These are phyloP conservation scores for Heliopora coerulea DNA, from an alignment of 92 coral and sea anemone genomes.

Conservation along the genomic window DNA sequence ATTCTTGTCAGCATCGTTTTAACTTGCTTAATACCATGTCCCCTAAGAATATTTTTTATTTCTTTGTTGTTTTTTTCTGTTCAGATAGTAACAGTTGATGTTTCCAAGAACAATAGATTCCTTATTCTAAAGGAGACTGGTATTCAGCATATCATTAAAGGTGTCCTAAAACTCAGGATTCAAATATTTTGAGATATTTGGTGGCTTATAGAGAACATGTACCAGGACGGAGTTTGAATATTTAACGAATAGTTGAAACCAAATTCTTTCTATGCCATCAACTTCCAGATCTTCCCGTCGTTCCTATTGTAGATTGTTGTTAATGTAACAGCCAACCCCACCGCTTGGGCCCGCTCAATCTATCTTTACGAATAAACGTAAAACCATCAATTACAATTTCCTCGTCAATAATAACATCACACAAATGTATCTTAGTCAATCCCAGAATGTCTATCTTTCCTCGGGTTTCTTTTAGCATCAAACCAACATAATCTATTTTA, in stretches of 20 bases:
- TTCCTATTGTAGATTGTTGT: not conserved
- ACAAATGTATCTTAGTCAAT: not conserved
- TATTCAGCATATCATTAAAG: no score
- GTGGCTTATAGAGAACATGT: not conserved
- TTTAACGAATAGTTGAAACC: no score
- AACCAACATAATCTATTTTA: not conserved
- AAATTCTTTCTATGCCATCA: not conserved
- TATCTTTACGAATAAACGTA: constrained; percentile 18
- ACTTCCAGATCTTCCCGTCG: not conserved
- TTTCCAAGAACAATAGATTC: not conserved
- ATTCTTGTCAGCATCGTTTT: no score
- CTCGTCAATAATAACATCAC: not conserved
- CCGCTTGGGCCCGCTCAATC: not conserved
- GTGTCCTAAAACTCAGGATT: no score
- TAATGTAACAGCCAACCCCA: constrained; percentile 13
- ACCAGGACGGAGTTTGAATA: not conserved
- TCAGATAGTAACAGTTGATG: constrained; percentile 3
- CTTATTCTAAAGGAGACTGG: constrained; percentile 8
- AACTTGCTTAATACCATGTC: no score
- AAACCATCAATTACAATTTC: constrained; percentile 13
- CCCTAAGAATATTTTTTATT: no score
- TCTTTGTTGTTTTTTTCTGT: no score
- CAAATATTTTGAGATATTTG: not conserved
- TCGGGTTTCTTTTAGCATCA: constrained; percentile 5
- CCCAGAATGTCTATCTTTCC: not conserved